phyloP scores from a whole-genome alignment of 2,888 invertebrate genomes.

The Leucophora obtusa region DNA sequence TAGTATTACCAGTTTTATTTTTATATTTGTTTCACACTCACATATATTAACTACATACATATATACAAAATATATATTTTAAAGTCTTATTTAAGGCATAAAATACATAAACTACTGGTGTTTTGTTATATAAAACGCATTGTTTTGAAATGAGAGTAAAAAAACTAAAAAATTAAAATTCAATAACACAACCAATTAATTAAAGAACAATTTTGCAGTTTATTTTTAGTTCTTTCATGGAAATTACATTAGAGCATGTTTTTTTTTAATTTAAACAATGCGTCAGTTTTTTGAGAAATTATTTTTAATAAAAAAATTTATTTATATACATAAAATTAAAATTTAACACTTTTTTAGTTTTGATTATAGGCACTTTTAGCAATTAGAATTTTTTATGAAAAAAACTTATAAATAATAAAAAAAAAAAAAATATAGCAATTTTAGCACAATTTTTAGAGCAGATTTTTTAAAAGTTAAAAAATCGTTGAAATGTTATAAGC shows the following conservation, averaged over 20 bases:
- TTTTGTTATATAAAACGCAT: conserved; percentile 25
- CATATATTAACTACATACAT: conserved; percentile 15
- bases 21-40: conserved; percentile 17
- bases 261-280: neutral
- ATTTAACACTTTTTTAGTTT: conserved; percentile 30
- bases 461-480: neutral
- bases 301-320: conserved; percentile 7
- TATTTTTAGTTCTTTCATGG: neutral
- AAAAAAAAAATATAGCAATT: conserved; percentile 5
- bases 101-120: conserved; percentile 53
- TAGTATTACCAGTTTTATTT: neutral
- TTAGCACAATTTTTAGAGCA: conserved; percentile 11
- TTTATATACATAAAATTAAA: conserved; percentile 21
- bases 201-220: neutral
- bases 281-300: neutral
- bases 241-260: conserved; percentile 16
- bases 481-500: conserved; percentile 48
- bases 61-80: conserved; percentile 37
- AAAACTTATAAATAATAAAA: conserved; percentile 26
- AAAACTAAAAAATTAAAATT: conserved; percentile 20
- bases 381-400: conserved; percentile 43
- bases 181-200: conserved; percentile 45
- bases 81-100: conserved; percentile 53
- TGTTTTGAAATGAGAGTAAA: conserved; percentile 12
- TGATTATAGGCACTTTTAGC: conserved; percentile 62